Percentiles rank a stretch among this genome's conserved stretches.
These are phyloP conservation scores for Tadarida brasiliensis DNA, from an alignment of 2,797 vertebrate species.

Conservation along the genomic window DNA sequence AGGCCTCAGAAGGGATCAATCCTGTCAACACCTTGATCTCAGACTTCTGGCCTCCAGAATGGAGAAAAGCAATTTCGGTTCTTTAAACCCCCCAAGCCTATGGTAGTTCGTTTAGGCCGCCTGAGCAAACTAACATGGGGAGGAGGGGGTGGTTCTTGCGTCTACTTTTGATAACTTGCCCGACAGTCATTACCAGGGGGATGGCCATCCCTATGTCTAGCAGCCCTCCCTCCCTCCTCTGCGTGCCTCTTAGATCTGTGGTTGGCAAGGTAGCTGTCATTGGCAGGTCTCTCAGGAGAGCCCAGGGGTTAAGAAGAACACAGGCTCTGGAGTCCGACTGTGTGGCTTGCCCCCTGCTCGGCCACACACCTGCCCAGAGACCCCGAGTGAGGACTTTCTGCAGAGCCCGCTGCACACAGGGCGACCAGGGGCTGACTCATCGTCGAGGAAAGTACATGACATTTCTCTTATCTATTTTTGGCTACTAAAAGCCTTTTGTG, in stretches of 20 bases:
- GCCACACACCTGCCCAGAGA: background rate
- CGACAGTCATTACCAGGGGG: background rate
- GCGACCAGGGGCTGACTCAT: background rate
- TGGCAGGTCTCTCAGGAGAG: background rate
- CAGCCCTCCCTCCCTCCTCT: background rate
- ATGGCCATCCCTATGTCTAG: background rate
- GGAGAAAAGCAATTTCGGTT: too few relatives aligned
- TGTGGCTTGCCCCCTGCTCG: too few relatives aligned
- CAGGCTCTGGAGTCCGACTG: background rate
- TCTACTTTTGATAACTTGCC: background rate
- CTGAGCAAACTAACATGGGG: background rate
- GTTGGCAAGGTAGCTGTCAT: background rate
- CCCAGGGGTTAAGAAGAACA: background rate
- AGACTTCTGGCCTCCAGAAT: background rate
- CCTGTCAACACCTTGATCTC: background rate
- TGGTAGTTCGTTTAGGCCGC: accelerated
- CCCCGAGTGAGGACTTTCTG: background rate
- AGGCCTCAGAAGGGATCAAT: background rate
- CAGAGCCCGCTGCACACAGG: accelerated
- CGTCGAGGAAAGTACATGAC: accelerated
- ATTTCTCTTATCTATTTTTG: background rate
- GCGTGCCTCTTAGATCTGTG: background rate
- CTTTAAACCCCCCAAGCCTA: background rate
- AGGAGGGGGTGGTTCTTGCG: accelerated
- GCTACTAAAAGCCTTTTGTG: background rate